A percentile compares a stretch with the other conserved stretches of the same genome.
These are phyloP conservation scores for Limnodromus scolopaceus DNA, from an alignment of 2,797 vertebrate species.

Conservation along the genomic window DNA sequence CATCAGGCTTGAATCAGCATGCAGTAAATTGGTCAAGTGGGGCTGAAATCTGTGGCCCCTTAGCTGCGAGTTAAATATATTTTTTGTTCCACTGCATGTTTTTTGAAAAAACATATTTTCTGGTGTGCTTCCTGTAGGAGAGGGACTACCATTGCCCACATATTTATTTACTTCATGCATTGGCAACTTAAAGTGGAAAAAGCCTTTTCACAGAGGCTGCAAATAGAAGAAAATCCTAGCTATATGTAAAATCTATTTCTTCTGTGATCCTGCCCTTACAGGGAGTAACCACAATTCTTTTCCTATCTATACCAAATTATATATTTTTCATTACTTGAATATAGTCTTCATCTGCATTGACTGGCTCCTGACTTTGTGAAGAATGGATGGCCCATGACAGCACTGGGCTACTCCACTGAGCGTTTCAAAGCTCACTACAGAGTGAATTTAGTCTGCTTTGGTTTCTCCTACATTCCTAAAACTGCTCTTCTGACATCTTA, in stretches of 20 bases:
- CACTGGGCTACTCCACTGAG: not conserved
- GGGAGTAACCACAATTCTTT: not conserved
- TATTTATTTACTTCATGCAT: not conserved
- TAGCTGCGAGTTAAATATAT: not conserved
- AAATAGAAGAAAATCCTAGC: not conserved
- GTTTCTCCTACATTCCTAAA: not conserved
- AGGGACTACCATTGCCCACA: not conserved
- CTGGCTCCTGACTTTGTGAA: not conserved
- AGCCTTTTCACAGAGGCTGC: not conserved
- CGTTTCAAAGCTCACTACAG: not conserved
- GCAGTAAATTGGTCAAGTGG: not conserved
- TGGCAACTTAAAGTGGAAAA: not conserved
- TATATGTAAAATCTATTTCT: not conserved
- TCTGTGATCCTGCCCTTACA: not conserved
- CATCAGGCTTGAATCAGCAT: not conserved
- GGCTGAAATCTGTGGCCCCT: not conserved
- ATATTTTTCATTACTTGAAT: not conserved
- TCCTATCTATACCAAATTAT: not conserved
- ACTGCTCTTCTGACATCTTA: fast-evolving
- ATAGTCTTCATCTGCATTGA: not conserved
- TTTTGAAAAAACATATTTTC: not conserved
- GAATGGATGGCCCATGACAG: not conserved
- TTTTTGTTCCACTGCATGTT: not conserved
- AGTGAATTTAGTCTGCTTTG: not conserved
- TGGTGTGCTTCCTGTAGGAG: fast-evolving